Base-by-base conservation (phyloP, 2,888 invertebrate genomes). In the Andrena trimmerana region DNA sequence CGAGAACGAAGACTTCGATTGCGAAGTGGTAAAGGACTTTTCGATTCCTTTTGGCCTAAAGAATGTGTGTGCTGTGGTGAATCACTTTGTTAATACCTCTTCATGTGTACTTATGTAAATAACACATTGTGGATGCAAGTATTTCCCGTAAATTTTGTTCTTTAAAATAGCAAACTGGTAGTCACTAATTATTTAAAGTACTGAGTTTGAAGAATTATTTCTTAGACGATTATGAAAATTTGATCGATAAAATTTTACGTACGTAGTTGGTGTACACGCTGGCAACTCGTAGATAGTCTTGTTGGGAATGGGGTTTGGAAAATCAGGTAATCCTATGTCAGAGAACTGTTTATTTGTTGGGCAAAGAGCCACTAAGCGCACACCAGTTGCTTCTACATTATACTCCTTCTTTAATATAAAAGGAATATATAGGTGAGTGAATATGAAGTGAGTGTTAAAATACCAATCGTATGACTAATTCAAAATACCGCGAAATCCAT, bases 301-400 rank as follows among this genome's bases (percentile, higher is more conserved):
- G 0, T 69, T 81, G 2, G 75, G 54, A 7, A 54, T n/a, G 4
- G 48, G 1, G 2, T 84, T 63, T 2, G 91, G 91, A n/a, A 87
- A 65, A 65, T 88, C 84, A 0, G 92, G 89, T 27, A 92, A 72
- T 8, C 86, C 90, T 33, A 91, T 84, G 63, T 88, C n/a, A 68
- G 84, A 69, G 81, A 91, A 86, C 10, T 69, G 65, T 66, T 80
- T 85, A 16, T 79, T 84, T 2, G 91, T 85, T 0, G 92, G 92
- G 29, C 93, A 92, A 57, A 93, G 81, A 2, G 91, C 85, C 8
- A 93, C 86, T 31, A 93, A 79, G 36, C 93, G 89, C 8, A 94
- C 90, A 0, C 92, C 91, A 3, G 90, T 93, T 36, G 86, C 62
- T 8, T 90, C 87, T 2, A 69, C n/a, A 0, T 73, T 63, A 24